Percentiles rank a stretch among this genome's conserved stretches.
These are phyloP conservation scores for Poecile atricapillus DNA, from an alignment of 2,113 vertebrate genomes.

Conservation along the genomic window DNA sequence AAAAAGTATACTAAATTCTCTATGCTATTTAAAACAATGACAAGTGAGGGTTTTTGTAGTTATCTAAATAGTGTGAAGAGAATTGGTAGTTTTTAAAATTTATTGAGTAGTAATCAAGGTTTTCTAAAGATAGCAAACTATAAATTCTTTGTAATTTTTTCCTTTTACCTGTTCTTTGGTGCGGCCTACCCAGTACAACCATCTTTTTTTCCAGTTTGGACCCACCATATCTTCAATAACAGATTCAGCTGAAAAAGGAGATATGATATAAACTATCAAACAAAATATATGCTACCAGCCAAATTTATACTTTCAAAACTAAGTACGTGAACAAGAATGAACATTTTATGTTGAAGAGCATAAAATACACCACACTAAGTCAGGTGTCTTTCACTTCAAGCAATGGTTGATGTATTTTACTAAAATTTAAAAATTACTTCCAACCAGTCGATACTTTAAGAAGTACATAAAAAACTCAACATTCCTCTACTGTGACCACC, in stretches of 20 bases:
- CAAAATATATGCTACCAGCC: not conserved
- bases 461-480: not conserved
- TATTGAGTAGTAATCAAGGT: not conserved
- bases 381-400: not conserved
- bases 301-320: not conserved
- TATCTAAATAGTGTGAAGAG: not conserved
- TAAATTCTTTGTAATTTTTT: not conserved
- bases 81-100: not conserved
- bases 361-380: not conserved
- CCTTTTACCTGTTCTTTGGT: slow-evolving; percentile 87
- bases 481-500: not conserved
- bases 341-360: not conserved
- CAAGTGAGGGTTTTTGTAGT: not conserved
- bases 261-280: not conserved
- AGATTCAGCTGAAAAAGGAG: slow-evolving; percentile 81
- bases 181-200: slow-evolving; percentile 87
- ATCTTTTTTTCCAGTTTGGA: slow-evolving; percentile 94
- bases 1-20: not conserved
- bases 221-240: slow-evolving; percentile 95
- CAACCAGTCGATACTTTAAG: not conserved
- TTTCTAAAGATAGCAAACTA: not conserved
- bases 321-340: not conserved
- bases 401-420: not conserved
- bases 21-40: not conserved
- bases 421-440: not conserved